Evolutionary conservation across 1,140 invertebrate species (phyloP), one percentile per base, ranked within the genome.

Genomic region (Pararge aegeria): DNA sequence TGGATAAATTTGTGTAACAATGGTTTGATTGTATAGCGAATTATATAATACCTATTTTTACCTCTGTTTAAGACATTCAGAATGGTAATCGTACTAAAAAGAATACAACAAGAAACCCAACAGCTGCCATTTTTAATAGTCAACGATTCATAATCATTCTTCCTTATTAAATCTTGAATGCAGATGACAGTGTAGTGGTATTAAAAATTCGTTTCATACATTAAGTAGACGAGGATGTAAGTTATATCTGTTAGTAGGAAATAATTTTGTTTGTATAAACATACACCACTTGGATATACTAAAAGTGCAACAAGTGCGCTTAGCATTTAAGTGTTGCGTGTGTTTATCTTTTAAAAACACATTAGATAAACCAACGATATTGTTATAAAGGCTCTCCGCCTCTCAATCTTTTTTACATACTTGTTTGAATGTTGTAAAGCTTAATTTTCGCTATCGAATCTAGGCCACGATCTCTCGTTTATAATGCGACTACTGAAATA

Each of bases 401-500:
- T 34, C n/a, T 34, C 3, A 16, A 18, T 40, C 42, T 46, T 42
- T 42, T 18, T 46, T 13, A 42, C 10, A 42, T 16, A 13, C 16
- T 1, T 42, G 5, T 16, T 7, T 24, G 24, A 24, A 24, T 7
- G 24, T 24, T 24, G 24, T 48, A 24, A 49, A 15, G 46, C 42
- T 49, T 15, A 16, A 49, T 49, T 29, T 27, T 60, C 57, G 24
- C 42, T 34, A 24, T 21, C 13, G 6, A 48, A 60, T 46, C 18
- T 60, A 46, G 57, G 50, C 20, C 50, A 34, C 27, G 56, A 59
- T 49, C 50, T 49, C 57, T 46, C 37, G 27, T 59, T 16, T 37
- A 38, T 37, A 53, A 21, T 27, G 46, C 13, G 10, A 13, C 7
- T 27, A 13, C 50, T 60, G 27, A 53, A 53, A 58, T 40, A 38